Base-by-base conservation (phyloP, 2,797 vertebrate species). In the Leptodactylus fallax region DNA sequence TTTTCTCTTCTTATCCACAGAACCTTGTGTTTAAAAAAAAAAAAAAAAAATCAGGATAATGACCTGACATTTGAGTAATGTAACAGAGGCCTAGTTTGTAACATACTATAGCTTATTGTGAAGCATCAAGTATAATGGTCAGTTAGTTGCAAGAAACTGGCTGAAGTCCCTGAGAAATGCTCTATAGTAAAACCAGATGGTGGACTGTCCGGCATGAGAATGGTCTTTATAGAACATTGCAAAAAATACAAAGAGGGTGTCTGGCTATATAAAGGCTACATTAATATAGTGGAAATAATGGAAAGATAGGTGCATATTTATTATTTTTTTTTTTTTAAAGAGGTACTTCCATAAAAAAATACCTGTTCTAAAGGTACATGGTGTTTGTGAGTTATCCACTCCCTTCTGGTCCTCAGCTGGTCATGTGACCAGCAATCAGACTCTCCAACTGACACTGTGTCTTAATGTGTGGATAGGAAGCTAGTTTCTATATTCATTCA, bases 1-100 rank as follows among this genome's bases (percentile, higher is more conserved):
- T 76, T 47, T 60, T 85, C 69, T 76, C 55, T 36, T 76, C 56
- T 77, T 61, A 49, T 77, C 45, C 55, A 61, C 56, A 74, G 17
- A 71, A 56, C 25, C 5, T 79, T 79, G 17, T 72, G 71, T 74
- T 9, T 71, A 36, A 6, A 17, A 36, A 55, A 55, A 36, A 17
- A 36, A 55, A 55, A 36, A 60, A 60, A 60, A 72, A 72, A 58
- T 16, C 53, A 45, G 51, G 53, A 72, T 65, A 55, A 71, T 56
- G 81, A 72, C 65, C 25, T 72, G 67, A 27, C 65, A 69, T 55
- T 25, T 51, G 63, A 55, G 27, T 80, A 80, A 61, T 36, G 51
- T 63, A 23, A n/a, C 60, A 51, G 60, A 63, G 79, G 55, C 27
- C 58, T 16, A 81, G 36, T 49, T 65, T 65, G 19, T 47, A 65